These are phyloP conservation scores for Habroteleia sp. DNA, from an alignment of 2,888 invertebrate species.

Conservation along the genomic window DNA sequence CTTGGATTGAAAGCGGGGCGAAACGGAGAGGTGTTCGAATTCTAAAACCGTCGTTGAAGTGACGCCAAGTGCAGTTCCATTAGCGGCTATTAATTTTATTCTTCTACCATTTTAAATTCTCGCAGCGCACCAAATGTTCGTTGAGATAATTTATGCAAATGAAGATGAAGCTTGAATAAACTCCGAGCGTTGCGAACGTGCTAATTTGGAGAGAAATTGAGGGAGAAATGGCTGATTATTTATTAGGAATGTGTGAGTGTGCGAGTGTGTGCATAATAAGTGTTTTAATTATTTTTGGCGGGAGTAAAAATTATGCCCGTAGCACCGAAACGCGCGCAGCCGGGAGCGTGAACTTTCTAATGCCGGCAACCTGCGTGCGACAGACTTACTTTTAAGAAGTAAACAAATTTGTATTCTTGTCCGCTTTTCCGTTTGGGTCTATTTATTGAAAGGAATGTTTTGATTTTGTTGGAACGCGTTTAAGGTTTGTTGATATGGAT, in stretches of 20 bases:
- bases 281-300: slow-evolving; percentile 39
- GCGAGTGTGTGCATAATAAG: slow-evolving; percentile 15
- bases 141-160: slow-evolving; percentile 49
- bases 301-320: too few species aligned
- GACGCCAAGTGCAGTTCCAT: slow-evolving; percentile 17
- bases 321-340: too few species aligned
- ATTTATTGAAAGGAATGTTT: too few species aligned
- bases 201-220: slow-evolving; percentile 36
- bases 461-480: too few species aligned
- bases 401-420: too few species aligned
- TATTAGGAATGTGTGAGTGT: too few species aligned
- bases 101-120: slow-evolving; percentile 35
- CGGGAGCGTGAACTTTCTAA: too few species aligned
- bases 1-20: neutral
- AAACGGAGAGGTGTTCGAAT: slow-evolving; percentile 4
- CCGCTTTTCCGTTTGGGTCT: too few species aligned
- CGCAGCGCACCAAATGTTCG: slow-evolving; percentile 24
- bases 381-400: too few species aligned
- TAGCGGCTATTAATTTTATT: slow-evolving; percentile 32
- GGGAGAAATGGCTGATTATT: slow-evolving; percentile 26
- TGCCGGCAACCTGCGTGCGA: too few species aligned
- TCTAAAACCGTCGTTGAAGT: neutral
- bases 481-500: too few species aligned
- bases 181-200: slow-evolving; percentile 36
- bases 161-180: slow-evolving; percentile 34